These are phyloP conservation scores for Mormoops blainvillei DNA, from an alignment of 2,113 vertebrate genomes.

Conservation along the genomic window DNA sequence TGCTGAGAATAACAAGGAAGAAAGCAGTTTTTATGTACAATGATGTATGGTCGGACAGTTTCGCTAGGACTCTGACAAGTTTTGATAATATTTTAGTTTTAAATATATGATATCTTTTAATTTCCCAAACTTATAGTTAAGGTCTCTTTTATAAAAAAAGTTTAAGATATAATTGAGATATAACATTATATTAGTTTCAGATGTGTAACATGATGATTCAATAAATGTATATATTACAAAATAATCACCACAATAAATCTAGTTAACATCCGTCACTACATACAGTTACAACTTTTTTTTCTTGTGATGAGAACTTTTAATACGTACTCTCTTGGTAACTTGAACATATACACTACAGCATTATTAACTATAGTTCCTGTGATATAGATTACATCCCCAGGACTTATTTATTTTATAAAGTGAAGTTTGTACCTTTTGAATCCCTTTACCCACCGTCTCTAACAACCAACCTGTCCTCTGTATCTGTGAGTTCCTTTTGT, in stretches of 20 bases:
- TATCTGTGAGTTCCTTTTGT: too few relatives aligned
- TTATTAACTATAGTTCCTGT: too few relatives aligned
- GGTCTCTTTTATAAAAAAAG: background rate
- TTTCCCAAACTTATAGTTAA: background rate
- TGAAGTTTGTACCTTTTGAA: background rate
- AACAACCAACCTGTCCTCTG: too few relatives aligned
- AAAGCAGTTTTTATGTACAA: background rate
- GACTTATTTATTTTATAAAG: background rate
- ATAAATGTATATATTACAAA: too few relatives aligned
- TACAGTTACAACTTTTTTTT: too few relatives aligned
- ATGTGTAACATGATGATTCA: background rate
- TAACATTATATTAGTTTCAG: background rate
- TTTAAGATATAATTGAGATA: background rate
- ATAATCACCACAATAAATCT: too few relatives aligned
- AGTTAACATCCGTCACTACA: too few relatives aligned
- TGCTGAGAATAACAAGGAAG: background rate
- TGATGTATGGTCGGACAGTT: background rate
- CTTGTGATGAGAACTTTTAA: too few relatives aligned
- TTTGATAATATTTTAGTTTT: background rate
- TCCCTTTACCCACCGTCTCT: background rate
- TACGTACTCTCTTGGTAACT: too few relatives aligned
- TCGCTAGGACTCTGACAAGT: background rate
- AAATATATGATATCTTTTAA: background rate
- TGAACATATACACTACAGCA: too few relatives aligned
- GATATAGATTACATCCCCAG: background rate